Conservation (phyloP, 2,888 invertebrate species). For the Metellina segmentata region DNA sequence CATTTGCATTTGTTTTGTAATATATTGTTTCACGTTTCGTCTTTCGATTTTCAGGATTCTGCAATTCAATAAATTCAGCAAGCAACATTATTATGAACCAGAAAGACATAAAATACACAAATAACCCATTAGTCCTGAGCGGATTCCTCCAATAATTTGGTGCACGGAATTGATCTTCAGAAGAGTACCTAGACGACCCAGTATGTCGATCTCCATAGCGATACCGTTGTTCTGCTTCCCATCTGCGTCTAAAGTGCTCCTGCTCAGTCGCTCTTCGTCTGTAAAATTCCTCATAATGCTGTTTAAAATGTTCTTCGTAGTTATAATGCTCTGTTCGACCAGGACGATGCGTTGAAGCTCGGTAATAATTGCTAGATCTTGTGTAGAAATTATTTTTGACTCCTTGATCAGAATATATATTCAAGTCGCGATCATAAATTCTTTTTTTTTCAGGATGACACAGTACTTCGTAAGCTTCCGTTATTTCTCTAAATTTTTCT, state of each 20-base stretch:
- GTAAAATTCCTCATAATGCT: constrained; percentile 59
- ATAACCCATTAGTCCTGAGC: not conserved
- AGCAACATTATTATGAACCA: constrained; percentile 4
- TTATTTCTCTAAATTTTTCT: constrained; percentile 88
- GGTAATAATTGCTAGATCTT: constrained; percentile 2
- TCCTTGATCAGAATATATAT: not conserved
- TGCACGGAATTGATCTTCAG: no score
- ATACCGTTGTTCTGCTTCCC: constrained; percentile 46
- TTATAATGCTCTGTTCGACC: constrained; percentile 51
- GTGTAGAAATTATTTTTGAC: not conserved
- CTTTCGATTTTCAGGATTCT: not conserved
- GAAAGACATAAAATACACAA: not conserved
- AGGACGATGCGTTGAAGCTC: not conserved
- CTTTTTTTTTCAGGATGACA: constrained; percentile 87
- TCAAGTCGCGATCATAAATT: constrained; percentile 86
- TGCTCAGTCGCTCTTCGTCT: constrained; percentile 39
- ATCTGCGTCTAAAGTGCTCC: constrained; percentile 58
- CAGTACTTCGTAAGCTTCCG: constrained; percentile 92
- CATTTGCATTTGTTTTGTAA: not conserved
- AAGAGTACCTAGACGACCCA: not conserved
- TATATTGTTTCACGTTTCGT: not conserved
- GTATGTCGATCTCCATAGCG: constrained; percentile 4
- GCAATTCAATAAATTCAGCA: not conserved
- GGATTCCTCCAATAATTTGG: no score
- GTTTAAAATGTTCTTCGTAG: constrained; percentile 63